These are phyloP conservation scores for Octodon degus DNA, from an alignment of 2,113 vertebrate genomes.

Conservation along the genomic window DNA sequence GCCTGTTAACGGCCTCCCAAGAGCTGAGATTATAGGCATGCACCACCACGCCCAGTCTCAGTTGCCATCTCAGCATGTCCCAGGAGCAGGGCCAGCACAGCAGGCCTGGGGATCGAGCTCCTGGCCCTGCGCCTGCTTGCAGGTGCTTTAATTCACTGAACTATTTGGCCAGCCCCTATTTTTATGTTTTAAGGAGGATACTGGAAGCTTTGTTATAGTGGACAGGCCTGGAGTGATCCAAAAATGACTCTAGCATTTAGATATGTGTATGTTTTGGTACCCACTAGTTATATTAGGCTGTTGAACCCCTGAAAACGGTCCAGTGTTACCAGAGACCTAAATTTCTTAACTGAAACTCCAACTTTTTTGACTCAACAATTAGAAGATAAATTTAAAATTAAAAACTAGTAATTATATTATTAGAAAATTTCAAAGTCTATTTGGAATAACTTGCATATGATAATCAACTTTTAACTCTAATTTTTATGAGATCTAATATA, in stretches of 20 bases:
- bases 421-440: background rate
- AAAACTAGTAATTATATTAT: background rate
- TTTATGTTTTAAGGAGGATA: too few species aligned
- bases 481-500: conserved; percentile 30
- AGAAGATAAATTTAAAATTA: conserved; percentile 28
- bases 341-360: conserved; percentile 39
- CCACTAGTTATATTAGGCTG: background rate
- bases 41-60: too few species aligned
- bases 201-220: background rate
- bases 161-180: too few species aligned
- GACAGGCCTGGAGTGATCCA: background rate
- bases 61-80: too few species aligned
- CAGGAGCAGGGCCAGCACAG: too few species aligned
- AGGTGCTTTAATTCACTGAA: too few species aligned
- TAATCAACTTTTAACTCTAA: conserved; percentile 28
- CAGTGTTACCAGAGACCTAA: background rate
- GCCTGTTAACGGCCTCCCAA: too few species aligned
- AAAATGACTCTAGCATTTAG: background rate
- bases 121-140: too few species aligned
- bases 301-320: background rate
- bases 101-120: too few species aligned
- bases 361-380: conserved; percentile 1
- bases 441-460: background rate
- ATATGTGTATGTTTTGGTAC: background rate
- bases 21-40: too few species aligned